Base-by-base conservation (phyloP, 2,797 vertebrate genomes). In the Chanos chanos region DNA sequence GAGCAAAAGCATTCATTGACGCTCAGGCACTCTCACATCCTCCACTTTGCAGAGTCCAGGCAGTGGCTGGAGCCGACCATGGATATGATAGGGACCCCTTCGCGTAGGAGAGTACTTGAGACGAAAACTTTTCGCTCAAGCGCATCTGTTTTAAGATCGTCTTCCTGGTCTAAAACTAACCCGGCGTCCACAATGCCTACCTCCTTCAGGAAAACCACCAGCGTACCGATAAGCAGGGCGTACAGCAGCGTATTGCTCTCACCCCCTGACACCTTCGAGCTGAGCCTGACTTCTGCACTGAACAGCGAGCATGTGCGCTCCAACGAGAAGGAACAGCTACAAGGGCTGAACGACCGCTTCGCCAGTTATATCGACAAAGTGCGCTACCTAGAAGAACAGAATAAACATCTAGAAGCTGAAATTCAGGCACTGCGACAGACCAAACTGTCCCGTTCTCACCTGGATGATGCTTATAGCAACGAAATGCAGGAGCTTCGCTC, bases 341-440 rank as follows among this genome's bases (percentile, higher is more conserved):
- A 93, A 52, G 90, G 91, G 10, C 86, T 93, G 39, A 93, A 93
- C 74, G 91, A 92, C 68, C 90, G 92, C 70, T 93, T 93, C 73
- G 91, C 91, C 40, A 90, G 90, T 33, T 93, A 92, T 86, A 93
- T 92, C 58, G 91, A 92, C 74, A 92, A 90, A 52, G 92, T 93
- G 50, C 91, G 91, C n/a, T 89, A 82, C 73, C 69, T 93, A 79
- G 91, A 93, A 79, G 90, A 92, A 79, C 90, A 92, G 80, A 93
- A 93, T 81, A 86, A 86, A 82, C 88, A 87, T 72, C 80, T 92
- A 28, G 91, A 93, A 68, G 82, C 76, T 9, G 92, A 92, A 80
- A 89, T 93, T 77, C 87, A 85, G 49, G 86, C 90, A 31, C 87
- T 91, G 71, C 80, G 90, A 68, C 88, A 91, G 79, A 88, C 87